Percentiles rank a stretch among this genome's conserved stretches.
phyloP scores from a whole-genome alignment of 2,113 vertebrate genomes.

The Neodontobutis hainanensis region DNA sequence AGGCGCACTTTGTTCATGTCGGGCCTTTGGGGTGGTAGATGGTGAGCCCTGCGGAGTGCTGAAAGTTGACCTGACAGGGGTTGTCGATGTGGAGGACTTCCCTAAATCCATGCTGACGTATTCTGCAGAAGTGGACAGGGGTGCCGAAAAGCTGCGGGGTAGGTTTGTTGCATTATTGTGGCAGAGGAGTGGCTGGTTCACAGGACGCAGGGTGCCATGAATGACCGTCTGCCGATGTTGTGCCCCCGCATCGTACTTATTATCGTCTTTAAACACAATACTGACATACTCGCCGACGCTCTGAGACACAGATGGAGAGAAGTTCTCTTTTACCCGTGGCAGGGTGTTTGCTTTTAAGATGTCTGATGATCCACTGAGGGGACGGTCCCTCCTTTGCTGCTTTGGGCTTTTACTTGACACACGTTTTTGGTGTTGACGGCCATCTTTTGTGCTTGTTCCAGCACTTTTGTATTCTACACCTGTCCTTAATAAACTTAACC shows the following conservation, averaged over 20 bases:
- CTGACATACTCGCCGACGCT: conserved; percentile 80
- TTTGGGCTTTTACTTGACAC: conserved; percentile 69
- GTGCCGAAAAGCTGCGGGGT: conserved; percentile 80
- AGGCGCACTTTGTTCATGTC: conserved; percentile 51
- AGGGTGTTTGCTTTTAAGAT: conserved; percentile 80
- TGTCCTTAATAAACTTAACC: conserved; percentile 66
- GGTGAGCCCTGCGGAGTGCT: conserved; percentile 56
- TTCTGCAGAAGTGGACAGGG: conserved; percentile 74
- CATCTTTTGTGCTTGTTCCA: conserved; percentile 69
- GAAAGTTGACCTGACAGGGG: conserved; percentile 67
- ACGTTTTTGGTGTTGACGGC: conserved; percentile 69
- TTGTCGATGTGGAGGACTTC: conserved; percentile 55
- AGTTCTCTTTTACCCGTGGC: conserved; percentile 75
- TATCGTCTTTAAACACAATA: conserved; percentile 71
- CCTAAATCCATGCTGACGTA: conserved; percentile 82
- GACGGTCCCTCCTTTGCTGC: conserved; percentile 70
- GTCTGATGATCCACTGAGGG: conserved; percentile 72
- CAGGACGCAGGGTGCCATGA: conserved; percentile 67
- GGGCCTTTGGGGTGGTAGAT: conserved; percentile 58
- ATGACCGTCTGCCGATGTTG: conserved; percentile 57
- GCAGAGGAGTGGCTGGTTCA: conserved; percentile 66
- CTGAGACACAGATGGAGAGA: conserved; percentile 58
- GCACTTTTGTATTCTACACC: conserved; percentile 68
- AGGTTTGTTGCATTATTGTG: conserved; percentile 71
- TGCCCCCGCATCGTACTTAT: conserved; percentile 43